These are phyloP conservation scores for Hephaestus fuliginosus DNA, from an alignment of 2,797 vertebrate genomes.

Conservation along the genomic window DNA sequence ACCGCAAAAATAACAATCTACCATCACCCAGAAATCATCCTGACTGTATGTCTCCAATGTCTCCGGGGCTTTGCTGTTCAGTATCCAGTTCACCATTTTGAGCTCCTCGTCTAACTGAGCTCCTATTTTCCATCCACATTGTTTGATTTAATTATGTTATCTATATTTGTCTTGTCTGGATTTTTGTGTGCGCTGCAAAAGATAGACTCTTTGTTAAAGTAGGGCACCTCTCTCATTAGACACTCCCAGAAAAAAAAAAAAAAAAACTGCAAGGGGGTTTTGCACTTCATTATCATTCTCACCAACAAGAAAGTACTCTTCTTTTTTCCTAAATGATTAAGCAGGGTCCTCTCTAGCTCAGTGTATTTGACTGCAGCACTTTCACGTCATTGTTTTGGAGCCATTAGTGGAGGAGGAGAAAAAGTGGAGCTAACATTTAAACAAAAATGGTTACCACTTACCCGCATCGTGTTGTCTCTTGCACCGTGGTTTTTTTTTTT, in stretches of 20 bases:
- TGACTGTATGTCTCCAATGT: constrained; percentile 49
- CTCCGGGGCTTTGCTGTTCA: constrained; percentile 67
- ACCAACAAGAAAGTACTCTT: constrained; percentile 69
- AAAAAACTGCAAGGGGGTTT: constrained; percentile 60
- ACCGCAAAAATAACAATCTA: constrained; percentile 64
- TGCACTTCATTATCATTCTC: constrained; percentile 76
- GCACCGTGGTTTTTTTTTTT: background rate
- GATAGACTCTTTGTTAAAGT: constrained; percentile 78
- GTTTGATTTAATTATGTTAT: constrained; percentile 83
- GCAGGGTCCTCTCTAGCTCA: constrained; percentile 60
- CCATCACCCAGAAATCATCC: constrained; percentile 65
- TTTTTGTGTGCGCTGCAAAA: constrained; percentile 67
- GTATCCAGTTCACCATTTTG: constrained; percentile 70
- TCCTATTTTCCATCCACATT: constrained; percentile 66
- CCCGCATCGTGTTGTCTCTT: constrained; percentile 15
- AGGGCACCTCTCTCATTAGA: constrained; percentile 82
- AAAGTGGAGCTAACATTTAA: constrained; percentile 57
- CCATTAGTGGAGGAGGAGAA: constrained; percentile 63
- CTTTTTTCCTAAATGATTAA: constrained; percentile 71
- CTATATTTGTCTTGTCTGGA: constrained; percentile 80
- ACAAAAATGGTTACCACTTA: constrained; percentile 41
- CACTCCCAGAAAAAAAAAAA: constrained; percentile 47
- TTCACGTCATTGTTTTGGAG: constrained; percentile 68
- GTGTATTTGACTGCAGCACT: constrained; percentile 65
- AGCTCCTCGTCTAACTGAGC: constrained; percentile 51